Evolutionary conservation across 2,888 invertebrate species (phyloP), one percentile per base, ranked within the genome.

Genomic region (Monochamus alternatus): DNA sequence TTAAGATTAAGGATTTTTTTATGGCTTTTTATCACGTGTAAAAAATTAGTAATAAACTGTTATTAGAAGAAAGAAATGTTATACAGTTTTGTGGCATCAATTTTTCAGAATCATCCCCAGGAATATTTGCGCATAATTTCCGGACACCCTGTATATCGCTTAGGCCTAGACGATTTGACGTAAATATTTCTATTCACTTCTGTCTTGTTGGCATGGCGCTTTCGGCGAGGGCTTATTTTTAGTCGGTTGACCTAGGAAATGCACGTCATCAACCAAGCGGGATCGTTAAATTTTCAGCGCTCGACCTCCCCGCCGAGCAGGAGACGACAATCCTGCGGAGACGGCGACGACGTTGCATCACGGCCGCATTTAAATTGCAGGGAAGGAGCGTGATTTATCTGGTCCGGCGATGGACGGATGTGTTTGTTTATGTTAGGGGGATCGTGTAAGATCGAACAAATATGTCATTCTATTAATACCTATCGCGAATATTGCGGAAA

Each of bases 231-330:
- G 12, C 31, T 22, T 69, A 69, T 69, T 69, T 69, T 69, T 69
- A 69, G 69, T 69, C 69, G 69, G 47, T 69, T 69, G 69, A 69
- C 69, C 69, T 69, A 69, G 69, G 69, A 60, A 59, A 69, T 59
- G 60, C 59, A 51, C 69, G 69, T 69, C 69, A 69, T 69, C 69
- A 62, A 60, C 69, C 4, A 10, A 30, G 22, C 43, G 22, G 59
- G 14, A 31, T 14, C 66, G 52, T 52, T 47, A 14, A 52, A 66
- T 66, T 66, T 66, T 66, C 52, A 66, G 22, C 66, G 31, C 47
- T 14, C 7, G 47, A 47, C 38, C 38, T 47, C 47, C 31, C n/a
- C 47, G 30, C 9, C 30, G 31, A 64, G 47, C 44, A 47, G 59
- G 31, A 59, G 31, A 59, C 10, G n/a, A 62, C 38, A 62, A 62